Evolutionary conservation across 2,888 invertebrate species (phyloP), one percentile per base, ranked within the genome.

Genomic region (Pristionchus exspectatus): DNA sequence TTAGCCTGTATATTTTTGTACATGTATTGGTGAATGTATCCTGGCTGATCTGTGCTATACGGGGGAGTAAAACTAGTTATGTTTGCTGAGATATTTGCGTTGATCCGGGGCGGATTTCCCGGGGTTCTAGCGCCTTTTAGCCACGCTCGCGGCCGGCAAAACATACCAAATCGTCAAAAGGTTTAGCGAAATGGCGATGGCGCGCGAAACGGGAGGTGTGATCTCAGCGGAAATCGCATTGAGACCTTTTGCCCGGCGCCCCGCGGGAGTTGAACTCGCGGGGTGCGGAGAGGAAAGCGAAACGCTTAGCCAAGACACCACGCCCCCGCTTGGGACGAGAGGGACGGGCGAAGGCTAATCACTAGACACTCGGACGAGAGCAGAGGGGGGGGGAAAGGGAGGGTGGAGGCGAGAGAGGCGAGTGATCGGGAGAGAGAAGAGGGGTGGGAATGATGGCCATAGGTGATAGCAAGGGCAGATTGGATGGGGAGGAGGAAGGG

Each of bases 291-390:
- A 4, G 56, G 69, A 54, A 54, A 27, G 54, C 88, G 21, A 88
- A 56, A 59, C 88, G 88, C 56, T 66, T 88, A 77, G 74, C 88
- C 88, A 77, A 88, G 88, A 88, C 88, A 88, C 88, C 88, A 88
- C 88, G 88, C 88, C 88, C 87, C 88, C 88, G 88, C 88, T 88
- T 88, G 88, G 54, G 50, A 74, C 33, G 50, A 81, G 81, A 24
- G 81, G 50, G 50, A 50, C 50, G 14, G 72, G 33, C 30, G 59
- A 84, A 84, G 84, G 59, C 84, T 84, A 56, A 84, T 56, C 59
- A 33, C 84, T 56, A 16, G 18, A 21, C 33, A 59, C 59, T 2
- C 5, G 30, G 50, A n/a, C 24, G 86, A 27, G 86, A 66, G 38
- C 33, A n/a, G 63, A 63, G 30, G 38, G 30, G 30, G 14, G 38